phyloP scores from a whole-genome alignment of 2,113 vertebrate species.

The Gymnogyps californianus region DNA sequence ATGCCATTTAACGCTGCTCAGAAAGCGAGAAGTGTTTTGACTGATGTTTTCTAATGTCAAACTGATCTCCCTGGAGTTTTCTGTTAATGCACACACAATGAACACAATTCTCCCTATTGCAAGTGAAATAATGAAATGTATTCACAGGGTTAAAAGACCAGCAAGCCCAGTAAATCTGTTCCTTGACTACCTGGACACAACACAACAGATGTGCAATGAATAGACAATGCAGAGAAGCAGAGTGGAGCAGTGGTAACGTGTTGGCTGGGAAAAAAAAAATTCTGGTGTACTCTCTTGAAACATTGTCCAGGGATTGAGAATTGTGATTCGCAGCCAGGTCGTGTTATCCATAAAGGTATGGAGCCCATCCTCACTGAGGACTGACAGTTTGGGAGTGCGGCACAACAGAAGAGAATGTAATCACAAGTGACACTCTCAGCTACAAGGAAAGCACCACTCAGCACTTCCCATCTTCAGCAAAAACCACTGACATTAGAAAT shows the following conservation, averaged over 20 bases:
- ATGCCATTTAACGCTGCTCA: not conserved
- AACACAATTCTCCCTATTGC: not conserved
- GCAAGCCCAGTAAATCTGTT: not conserved
- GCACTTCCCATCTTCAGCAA: not conserved
- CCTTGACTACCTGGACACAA: not conserved
- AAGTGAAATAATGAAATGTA: not conserved
- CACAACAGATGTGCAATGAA: not conserved
- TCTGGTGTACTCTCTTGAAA: not conserved
- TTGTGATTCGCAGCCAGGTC: fast-evolving
- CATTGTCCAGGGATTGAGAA: not conserved
- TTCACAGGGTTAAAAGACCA: not conserved
- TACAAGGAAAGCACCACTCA: not conserved
- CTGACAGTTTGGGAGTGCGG: not conserved
- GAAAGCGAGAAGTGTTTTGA: not conserved
- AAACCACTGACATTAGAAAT: not conserved
- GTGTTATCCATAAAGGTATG: not conserved
- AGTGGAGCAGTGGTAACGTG: not conserved
- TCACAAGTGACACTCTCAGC: not conserved
- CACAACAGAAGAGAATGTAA: not conserved
- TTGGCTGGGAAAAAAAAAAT: fast-evolving
- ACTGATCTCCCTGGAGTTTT: not conserved
- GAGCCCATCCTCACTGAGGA: fast-evolving
- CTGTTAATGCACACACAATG: not conserved
- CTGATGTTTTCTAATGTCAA: not conserved
- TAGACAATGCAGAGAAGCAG: not conserved